These are phyloP conservation scores for Mesitornis unicolor DNA, from an alignment of 2,113 vertebrate species.

Conservation along the genomic window DNA sequence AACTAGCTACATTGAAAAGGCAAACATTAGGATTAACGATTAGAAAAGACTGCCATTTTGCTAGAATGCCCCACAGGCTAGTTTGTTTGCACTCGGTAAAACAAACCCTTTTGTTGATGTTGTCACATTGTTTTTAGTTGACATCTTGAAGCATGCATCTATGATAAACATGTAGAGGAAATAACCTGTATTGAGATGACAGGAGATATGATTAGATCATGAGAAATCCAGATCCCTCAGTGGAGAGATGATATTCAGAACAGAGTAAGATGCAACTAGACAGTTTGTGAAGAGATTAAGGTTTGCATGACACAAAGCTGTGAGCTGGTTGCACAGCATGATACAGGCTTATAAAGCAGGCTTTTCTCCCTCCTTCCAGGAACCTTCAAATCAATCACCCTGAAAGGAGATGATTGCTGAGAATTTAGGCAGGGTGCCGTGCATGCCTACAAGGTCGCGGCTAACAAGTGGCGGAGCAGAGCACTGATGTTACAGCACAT, in stretches of 20 bases:
- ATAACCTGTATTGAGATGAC: slow-evolving; percentile 19
- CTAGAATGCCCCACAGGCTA: not conserved
- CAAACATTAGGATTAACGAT: not conserved
- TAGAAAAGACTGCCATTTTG: not conserved
- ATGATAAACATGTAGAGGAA: slow-evolving; percentile 51
- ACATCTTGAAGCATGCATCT: slow-evolving; percentile 50
- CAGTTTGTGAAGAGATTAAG: slow-evolving; percentile 61
- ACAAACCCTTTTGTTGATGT: slow-evolving; percentile 17
- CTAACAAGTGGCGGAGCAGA: not conserved
- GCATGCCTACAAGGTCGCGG: not conserved
- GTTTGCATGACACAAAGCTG: slow-evolving; percentile 49
- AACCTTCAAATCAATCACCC: slow-evolving; percentile 9
- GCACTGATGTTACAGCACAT: not conserved
- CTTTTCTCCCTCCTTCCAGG: not conserved
- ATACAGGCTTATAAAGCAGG: not conserved
- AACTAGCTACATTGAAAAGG: not conserved
- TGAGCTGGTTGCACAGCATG: slow-evolving; percentile 21
- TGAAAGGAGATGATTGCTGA: not conserved
- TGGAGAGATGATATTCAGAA: slow-evolving; percentile 16
- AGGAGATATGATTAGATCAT: slow-evolving; percentile 58
- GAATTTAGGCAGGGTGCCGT: not conserved
- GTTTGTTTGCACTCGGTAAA: slow-evolving; percentile 27
- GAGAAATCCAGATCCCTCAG: slow-evolving; percentile 40
- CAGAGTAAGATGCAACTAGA: slow-evolving; percentile 58
- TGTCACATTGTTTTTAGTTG: slow-evolving; percentile 62